Conservation (phyloP, 2,113 vertebrate species). For the Lamprotornis superbus region DNA sequence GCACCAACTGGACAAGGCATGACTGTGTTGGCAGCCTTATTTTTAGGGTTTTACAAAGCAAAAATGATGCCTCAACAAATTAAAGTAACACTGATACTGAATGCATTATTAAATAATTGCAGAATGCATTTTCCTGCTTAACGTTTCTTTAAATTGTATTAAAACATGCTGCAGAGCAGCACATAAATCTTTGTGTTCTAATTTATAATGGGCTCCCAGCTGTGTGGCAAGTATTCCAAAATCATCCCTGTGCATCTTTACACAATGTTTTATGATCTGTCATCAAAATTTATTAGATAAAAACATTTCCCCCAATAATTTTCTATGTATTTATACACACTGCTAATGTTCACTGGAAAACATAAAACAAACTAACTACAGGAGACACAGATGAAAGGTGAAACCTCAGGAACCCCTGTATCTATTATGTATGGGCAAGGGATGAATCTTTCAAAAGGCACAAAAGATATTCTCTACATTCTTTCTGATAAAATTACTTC, state of each 20-base stretch:
- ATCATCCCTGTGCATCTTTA: conserved; percentile 9
- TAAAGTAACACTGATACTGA: background rate
- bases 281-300: conserved; percentile 8
- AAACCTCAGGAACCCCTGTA: background rate
- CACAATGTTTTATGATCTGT: background rate
- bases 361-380: background rate
- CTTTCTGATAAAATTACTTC: background rate
- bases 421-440: background rate
- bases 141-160: conserved; percentile 2
- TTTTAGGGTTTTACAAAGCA: background rate
- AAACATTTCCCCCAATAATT: conserved; percentile 5
- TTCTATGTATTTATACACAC: background rate
- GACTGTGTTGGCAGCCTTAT: background rate
- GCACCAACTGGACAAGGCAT: background rate
- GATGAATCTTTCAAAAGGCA: background rate
- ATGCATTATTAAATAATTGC: conserved; percentile 25
- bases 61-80: conserved; percentile 8
- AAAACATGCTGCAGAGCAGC: background rate
- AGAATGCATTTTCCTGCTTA: background rate
- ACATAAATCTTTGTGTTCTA: conserved; percentile 20
- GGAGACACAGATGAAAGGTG: background rate
- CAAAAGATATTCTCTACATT: background rate
- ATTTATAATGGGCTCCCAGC: conserved; percentile 9
- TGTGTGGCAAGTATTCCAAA: background rate
- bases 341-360: background rate